Percentiles rank a stretch among this genome's conserved stretches.
Conservation (phyloP, 1,140 invertebrate species). For the Ceratina japonica region DNA sequence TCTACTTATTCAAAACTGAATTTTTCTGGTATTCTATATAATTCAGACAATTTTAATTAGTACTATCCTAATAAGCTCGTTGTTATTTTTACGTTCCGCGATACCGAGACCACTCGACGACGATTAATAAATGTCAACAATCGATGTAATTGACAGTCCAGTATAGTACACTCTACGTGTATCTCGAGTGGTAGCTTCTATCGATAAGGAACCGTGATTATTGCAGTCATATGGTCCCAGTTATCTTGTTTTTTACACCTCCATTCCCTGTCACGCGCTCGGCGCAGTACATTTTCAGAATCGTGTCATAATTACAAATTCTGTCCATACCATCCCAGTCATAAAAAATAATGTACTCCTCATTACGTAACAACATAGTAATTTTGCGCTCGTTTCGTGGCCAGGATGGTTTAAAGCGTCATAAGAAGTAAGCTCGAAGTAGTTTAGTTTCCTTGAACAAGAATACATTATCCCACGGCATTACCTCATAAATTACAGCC, state of each 20-base stretch:
- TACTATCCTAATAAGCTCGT: too few relatives aligned
- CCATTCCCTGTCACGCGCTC: too few relatives aligned
- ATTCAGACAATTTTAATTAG: too few relatives aligned
- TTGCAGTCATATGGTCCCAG: slow-evolving; percentile 23
- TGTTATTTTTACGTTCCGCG: too few relatives aligned
- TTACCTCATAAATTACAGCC: neutral
- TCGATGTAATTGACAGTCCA: slow-evolving; percentile 16
- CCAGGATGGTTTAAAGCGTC: neutral
- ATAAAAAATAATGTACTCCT: too few relatives aligned
- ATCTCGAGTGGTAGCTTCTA: neutral
- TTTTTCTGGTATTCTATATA: too few relatives aligned
- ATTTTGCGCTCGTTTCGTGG: too few relatives aligned
- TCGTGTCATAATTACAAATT: too few relatives aligned
- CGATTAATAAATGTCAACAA: neutral
- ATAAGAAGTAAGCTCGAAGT: neutral
- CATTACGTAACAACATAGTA: too few relatives aligned
- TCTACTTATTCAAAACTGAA: neutral
- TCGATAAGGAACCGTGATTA: slow-evolving; percentile 34
- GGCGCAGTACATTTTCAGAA: neutral
- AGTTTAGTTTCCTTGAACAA: neutral
- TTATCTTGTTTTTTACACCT: slow-evolving; percentile 20
- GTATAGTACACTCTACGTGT: neutral
- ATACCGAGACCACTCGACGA: neutral
- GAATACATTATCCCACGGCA: slow-evolving; percentile 6
- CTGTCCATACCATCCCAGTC: too few relatives aligned